Conservation (phyloP, 64 coral and sea anemone genomes). For the Hydrozoanthus tunicans region DNA sequence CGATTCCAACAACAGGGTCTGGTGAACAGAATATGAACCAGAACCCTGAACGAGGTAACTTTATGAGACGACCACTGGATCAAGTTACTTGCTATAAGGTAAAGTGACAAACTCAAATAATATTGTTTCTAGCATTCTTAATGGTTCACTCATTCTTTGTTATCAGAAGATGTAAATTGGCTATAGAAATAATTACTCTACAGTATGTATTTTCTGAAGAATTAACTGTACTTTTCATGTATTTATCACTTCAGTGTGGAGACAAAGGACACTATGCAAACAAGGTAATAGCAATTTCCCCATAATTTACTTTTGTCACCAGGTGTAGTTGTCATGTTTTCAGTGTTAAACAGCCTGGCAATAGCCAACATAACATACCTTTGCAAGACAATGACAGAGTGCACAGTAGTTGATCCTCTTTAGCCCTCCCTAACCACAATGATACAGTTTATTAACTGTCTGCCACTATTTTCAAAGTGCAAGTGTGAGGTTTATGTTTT, state of each 20-base stretch:
- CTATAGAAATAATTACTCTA: too few relatives aligned
- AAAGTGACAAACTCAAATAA: not conserved
- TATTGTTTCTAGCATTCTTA: not conserved
- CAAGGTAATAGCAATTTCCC: conserved; percentile 61
- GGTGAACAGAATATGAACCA: conserved; percentile 48
- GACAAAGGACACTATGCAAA: conserved; percentile 99
- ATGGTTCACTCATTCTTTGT: not conserved
- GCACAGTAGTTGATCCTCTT: too few relatives aligned
- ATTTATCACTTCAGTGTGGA: conserved; percentile 79
- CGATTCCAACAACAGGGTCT: conserved; percentile 65
- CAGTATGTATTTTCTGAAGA: too few relatives aligned
- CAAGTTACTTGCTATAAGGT: conserved; percentile 98
- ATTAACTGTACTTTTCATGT: not conserved
- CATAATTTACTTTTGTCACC: not conserved
- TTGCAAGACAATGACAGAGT: too few relatives aligned
- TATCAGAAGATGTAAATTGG: not conserved
- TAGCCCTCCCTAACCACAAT: too few relatives aligned
- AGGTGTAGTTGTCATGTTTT: not conserved
- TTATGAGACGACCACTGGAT: conserved; percentile 79
- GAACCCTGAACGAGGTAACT: conserved; percentile 20
- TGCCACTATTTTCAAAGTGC: too few relatives aligned
- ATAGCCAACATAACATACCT: not conserved
- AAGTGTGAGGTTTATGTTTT: too few relatives aligned
- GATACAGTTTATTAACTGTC: too few relatives aligned
- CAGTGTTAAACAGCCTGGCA: not conserved